Conservation (phyloP, 2,113 vertebrate species). For the Corythornis vintsioides region DNA sequence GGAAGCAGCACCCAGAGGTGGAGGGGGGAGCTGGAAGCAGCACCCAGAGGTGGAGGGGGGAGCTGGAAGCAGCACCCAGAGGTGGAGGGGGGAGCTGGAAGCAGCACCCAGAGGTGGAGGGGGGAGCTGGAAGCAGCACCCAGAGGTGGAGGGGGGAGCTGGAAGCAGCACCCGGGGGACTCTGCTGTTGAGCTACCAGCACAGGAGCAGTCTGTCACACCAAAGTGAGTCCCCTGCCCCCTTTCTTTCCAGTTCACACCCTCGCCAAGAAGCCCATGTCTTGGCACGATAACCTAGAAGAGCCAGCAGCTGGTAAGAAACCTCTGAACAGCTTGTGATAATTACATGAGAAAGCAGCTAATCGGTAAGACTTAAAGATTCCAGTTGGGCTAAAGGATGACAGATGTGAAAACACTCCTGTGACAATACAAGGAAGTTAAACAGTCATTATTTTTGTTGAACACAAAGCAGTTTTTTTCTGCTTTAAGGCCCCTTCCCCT, state of each 20-base stretch:
- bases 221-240: neutral
- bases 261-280: constrained; percentile 86
- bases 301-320: constrained; percentile 81
- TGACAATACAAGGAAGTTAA: neutral
- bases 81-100: no score
- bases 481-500: neutral
- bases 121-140: no score
- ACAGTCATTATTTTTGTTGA: neutral
- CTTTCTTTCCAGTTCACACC: constrained; percentile 75
- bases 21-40: no score
- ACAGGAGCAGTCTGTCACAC: neutral
- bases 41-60: no score
- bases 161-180: no score
- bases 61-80: no score
- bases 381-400: neutral
- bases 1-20: no score
- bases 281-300: constrained; percentile 69
- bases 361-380: neutral
- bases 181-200: no score
- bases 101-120: no score
- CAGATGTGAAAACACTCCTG: neutral
- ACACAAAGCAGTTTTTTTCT: neutral
- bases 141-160: no score
- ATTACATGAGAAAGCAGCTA: neutral
- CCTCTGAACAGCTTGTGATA: neutral